phyloP scores from a whole-genome alignment of 2,797 vertebrate genomes.

The Phalanger gymnotis region DNA sequence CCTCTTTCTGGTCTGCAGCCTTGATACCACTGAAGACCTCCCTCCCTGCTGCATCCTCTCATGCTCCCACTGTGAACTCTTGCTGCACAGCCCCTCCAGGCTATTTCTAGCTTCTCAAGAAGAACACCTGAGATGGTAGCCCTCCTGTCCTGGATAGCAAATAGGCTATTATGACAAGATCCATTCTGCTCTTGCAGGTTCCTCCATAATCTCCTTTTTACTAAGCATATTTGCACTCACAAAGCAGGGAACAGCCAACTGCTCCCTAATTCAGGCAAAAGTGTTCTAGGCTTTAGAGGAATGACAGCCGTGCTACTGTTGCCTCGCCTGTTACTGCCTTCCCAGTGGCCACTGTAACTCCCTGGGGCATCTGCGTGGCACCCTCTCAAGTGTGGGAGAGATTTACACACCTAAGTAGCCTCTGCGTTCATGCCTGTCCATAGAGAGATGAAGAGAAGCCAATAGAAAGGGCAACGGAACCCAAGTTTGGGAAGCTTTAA shows the following conservation, averaged over 20 bases:
- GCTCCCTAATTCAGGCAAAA: not conserved
- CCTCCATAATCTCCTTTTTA: not conserved
- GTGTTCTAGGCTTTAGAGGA: not conserved
- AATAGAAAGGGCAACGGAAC: slow-evolving; percentile 55
- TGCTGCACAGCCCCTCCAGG: too few relatives aligned
- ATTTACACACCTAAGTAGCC: not conserved
- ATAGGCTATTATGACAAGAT: not conserved
- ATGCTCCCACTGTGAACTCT: too few relatives aligned
- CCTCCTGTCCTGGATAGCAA: not conserved
- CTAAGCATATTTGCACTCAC: not conserved
- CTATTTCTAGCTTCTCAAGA: not conserved
- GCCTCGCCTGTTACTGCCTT: slow-evolving; percentile 48
- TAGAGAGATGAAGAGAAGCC: not conserved
- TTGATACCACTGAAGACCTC: not conserved
- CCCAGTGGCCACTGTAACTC: slow-evolving; percentile 11
- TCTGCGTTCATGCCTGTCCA: not conserved
- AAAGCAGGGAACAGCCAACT: not conserved
- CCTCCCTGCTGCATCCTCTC: too few relatives aligned
- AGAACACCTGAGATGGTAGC: not conserved
- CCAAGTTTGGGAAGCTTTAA: not conserved
- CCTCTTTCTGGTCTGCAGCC: too few relatives aligned
- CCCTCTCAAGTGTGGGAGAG: not conserved
- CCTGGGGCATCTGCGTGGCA: not conserved
- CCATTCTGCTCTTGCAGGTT: not conserved
- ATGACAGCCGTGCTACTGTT: not conserved